Percentiles rank a stretch among this genome's conserved stretches.
phyloP scores from a whole-genome alignment of 2,113 vertebrate species.

The Choloepus hoffmanni region DNA sequence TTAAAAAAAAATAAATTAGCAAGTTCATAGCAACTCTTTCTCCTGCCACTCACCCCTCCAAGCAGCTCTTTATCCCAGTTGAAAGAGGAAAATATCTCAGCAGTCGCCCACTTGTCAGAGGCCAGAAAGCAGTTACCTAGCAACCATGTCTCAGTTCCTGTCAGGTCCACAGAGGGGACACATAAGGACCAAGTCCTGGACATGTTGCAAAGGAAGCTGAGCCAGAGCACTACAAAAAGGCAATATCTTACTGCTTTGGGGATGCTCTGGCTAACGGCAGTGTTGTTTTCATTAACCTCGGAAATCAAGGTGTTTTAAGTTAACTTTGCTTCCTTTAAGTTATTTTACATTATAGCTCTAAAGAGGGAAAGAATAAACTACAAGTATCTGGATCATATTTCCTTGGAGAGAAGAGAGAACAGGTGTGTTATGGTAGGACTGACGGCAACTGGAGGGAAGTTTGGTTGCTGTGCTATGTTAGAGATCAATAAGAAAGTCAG shows the following conservation, averaged over 20 bases:
- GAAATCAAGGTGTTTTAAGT: not conserved
- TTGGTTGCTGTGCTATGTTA: not conserved
- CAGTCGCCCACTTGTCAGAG: not conserved
- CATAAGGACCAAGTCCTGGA: not conserved
- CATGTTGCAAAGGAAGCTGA: not conserved
- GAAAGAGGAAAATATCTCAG: conserved; percentile 14
- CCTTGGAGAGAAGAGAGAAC: conserved; percentile 17
- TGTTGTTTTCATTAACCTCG: conserved; percentile 32
- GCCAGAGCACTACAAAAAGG: not conserved
- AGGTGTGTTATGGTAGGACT: not conserved
- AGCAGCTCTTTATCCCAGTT: not conserved
- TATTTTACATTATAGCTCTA: not conserved
- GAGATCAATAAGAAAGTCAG: not conserved
- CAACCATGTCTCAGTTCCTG: not conserved
- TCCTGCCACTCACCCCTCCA: not conserved
- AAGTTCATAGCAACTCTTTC: not conserved
- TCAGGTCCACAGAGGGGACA: not conserved
- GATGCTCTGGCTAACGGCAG: not conserved
- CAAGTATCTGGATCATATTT: conserved; percentile 32
- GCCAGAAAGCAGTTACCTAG: conserved; percentile 11
- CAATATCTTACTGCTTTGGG: not conserved
- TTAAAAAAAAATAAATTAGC: conserved; percentile 18
- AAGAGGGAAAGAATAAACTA: not conserved
- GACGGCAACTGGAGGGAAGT: not conserved
- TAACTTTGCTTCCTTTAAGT: conserved; percentile 33